Percentiles rank a stretch among this genome's conserved stretches.
These are phyloP conservation scores for Clarias fuscus DNA, from an alignment of 2,797 vertebrate genomes.

Conservation along the genomic window DNA sequence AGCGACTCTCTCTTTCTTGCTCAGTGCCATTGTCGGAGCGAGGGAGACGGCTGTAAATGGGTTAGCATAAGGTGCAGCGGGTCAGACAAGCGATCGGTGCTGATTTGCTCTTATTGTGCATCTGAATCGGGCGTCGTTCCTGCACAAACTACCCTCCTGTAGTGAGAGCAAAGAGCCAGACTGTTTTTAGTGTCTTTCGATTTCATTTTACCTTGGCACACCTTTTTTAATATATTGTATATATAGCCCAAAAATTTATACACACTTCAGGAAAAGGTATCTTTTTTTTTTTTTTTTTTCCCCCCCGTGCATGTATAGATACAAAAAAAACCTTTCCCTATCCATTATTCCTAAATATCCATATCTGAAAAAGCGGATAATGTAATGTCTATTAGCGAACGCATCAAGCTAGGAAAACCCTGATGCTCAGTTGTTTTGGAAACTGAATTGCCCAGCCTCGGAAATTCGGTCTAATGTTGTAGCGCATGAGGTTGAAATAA, in stretches of 20 bases:
- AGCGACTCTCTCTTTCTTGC: conserved; percentile 7
- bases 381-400: background rate
- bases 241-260: background rate
- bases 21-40: background rate
- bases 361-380: background rate
- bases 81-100: background rate
- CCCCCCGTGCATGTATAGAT: background rate
- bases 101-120: conserved; percentile 32
- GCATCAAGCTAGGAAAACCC: background rate
- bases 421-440: background rate
- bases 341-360: background rate
- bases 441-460: background rate
- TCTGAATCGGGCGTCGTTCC: conserved; percentile 37
- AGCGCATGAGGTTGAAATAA: background rate
- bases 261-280: background rate
- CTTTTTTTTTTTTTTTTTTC: background rate
- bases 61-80: background rate
- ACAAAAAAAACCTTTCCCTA: background rate
- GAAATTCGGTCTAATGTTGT: background rate
- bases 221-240: background rate
- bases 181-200: too few relatives aligned
- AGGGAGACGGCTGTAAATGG: background rate
- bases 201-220: background rate
- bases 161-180: background rate
- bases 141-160: background rate